A percentile compares a stretch with the other conserved stretches of the same genome.
These are phyloP conservation scores for Rhamnusium bicolor DNA, from an alignment of 2,888 invertebrate genomes.

Conservation along the genomic window DNA sequence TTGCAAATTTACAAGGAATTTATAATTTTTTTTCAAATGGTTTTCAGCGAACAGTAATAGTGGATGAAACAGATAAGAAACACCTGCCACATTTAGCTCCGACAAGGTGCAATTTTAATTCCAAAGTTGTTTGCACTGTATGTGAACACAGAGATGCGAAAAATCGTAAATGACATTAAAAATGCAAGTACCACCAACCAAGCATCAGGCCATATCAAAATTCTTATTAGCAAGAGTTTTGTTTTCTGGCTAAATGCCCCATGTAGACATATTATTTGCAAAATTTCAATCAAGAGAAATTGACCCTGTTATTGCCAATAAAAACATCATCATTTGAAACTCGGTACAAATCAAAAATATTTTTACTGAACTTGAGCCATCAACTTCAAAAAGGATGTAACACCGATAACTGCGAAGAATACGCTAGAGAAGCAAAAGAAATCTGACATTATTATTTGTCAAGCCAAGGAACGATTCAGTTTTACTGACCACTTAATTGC, in stretches of 20 bases:
- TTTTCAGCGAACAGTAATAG: slow-evolving; percentile 42
- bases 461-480: slow-evolving; percentile 23
- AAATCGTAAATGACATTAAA: slow-evolving; percentile 11
- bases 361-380: neutral
- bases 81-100: slow-evolving; percentile 38
- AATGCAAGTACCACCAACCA: slow-evolving; percentile 17
- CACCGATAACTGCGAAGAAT: neutral
- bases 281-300: slow-evolving; percentile 23
- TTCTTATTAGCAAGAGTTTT: slow-evolving; percentile 4
- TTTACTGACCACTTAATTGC: slow-evolving; percentile 33
- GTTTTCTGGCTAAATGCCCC: slow-evolving; percentile 31
- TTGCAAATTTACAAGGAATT: slow-evolving; percentile 47
- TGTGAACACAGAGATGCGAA: slow-evolving; percentile 41
- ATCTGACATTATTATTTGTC: slow-evolving; percentile 25
- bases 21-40: slow-evolving; percentile 50
- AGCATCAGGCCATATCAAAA: slow-evolving; percentile 12
- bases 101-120: slow-evolving; percentile 53
- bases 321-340: slow-evolving; percentile 13
- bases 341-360: slow-evolving; percentile 11
- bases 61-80: slow-evolving; percentile 43
- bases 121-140: slow-evolving; percentile 40
- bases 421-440: slow-evolving; percentile 14
- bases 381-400: neutral
- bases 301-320: slow-evolving; percentile 13
- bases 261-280: neutral